Evolutionary conservation across 2,113 vertebrate genomes (phyloP).

Genomic region (Ammodytes dubius): DNA sequence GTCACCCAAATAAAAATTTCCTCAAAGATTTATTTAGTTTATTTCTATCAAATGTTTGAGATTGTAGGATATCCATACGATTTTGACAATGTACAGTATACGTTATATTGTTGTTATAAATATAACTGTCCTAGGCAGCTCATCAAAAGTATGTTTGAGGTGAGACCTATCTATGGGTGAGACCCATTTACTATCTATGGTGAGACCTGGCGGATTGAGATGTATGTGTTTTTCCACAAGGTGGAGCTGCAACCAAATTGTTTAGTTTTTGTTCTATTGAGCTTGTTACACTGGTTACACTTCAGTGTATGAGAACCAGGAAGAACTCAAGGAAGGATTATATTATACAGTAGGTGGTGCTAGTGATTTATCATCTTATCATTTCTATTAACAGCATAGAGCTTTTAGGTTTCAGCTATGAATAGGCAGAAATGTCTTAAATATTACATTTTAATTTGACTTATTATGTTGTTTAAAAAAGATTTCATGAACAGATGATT

Average conservation of each 20-base stretch:
- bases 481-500: not conserved
- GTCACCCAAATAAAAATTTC: not conserved
- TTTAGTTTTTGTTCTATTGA: not conserved
- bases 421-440: not conserved
- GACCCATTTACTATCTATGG: too few relatives aligned
- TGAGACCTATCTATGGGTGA: not conserved
- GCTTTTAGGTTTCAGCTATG: not conserved
- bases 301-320: not conserved
- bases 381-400: not conserved
- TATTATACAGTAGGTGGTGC: slow-evolving; percentile 64
- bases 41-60: too few relatives aligned
- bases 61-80: too few relatives aligned
- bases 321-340: not conserved
- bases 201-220: slow-evolving; percentile 1
- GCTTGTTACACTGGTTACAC: not conserved
- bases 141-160: not conserved
- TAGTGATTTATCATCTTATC: slow-evolving; percentile 29
- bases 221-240: slow-evolving; percentile 51
- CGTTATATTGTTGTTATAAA: not conserved
- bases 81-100: not conserved
- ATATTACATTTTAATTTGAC: not conserved
- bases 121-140: not conserved
- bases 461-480: too few relatives aligned
- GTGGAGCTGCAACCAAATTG: slow-evolving; percentile 58
- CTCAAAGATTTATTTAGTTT: not conserved